Evolutionary conservation across 37 sponge, comb jelly and placozoan genomes (phyloP).

Genomic region (Geodia barretti): DNA sequence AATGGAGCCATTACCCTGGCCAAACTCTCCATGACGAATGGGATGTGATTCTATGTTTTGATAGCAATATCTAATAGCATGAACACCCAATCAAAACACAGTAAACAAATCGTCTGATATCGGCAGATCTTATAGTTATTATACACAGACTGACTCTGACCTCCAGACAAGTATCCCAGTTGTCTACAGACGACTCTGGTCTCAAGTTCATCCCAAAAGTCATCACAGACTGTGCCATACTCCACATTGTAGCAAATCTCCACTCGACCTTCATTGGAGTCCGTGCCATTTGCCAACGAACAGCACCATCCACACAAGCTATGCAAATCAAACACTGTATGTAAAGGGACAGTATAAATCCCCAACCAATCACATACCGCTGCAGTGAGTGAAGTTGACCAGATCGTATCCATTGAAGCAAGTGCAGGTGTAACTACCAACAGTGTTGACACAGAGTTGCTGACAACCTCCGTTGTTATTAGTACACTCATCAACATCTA

Average conservation of each 20-base stretch:
- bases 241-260: conserved; percentile 34
- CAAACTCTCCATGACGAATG: background rate
- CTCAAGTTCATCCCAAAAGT: conserved; percentile 49
- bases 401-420: background rate
- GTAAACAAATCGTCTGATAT: too few relatives aligned
- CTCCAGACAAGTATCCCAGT: conserved; percentile 6
- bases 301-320: too few relatives aligned
- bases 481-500: background rate
- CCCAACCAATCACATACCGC: background rate
- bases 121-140: too few relatives aligned
- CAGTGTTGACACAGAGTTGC: background rate
- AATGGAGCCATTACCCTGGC: background rate
- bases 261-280: conserved; percentile 38
- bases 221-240: conserved; percentile 51
- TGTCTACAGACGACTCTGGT: conserved; percentile 34
- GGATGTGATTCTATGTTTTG: background rate
- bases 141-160: background rate
- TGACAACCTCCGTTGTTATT: background rate
- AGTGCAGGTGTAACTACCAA: background rate
- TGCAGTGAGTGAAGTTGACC: background rate
- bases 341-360: too few relatives aligned
- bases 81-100: too few relatives aligned
- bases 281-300: too few relatives aligned
- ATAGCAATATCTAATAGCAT: too few relatives aligned
- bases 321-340: too few relatives aligned